These are phyloP conservation scores for Stratiolaelaps scimitus DNA, from an alignment of 1,140 invertebrate genomes.

Conservation along the genomic window DNA sequence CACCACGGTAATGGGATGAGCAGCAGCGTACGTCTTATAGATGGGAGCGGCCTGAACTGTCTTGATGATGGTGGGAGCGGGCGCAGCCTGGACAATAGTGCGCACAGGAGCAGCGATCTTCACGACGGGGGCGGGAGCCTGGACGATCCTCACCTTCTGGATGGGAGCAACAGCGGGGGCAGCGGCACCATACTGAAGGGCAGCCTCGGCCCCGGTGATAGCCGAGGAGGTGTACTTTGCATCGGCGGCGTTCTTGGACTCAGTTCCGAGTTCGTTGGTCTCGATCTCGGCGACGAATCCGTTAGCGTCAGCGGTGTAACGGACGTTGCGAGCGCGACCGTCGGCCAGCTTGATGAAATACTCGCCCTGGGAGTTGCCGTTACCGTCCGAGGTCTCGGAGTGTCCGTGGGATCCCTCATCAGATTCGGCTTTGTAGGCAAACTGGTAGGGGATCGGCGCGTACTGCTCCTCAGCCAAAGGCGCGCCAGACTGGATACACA, in stretches of 20 bases:
- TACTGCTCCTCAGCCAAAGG: too few relatives aligned
- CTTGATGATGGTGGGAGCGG: background rate
- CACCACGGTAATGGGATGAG: background rate
- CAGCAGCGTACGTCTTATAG: background rate
- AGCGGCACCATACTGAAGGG: background rate
- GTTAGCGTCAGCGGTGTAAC: slow-evolving; percentile 29
- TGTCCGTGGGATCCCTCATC: background rate
- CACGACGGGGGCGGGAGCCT: background rate
- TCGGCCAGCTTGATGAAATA: slow-evolving; percentile 12
- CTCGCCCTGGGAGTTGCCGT: slow-evolving; percentile 14
- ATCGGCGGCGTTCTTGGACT: background rate
- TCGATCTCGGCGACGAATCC: slow-evolving; percentile 32
- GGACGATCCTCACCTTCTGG: background rate
- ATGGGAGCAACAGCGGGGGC: background rate
- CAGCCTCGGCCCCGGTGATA: background rate
- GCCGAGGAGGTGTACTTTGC: background rate
- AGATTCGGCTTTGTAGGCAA: background rate
- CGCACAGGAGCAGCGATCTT: background rate
- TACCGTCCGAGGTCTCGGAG: slow-evolving; percentile 19
- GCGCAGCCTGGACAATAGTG: background rate
- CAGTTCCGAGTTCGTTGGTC: slow-evolving; percentile 32
- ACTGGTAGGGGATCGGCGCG: background rate
- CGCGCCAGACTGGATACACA: too few relatives aligned
- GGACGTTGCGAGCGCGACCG: slow-evolving; percentile 24
- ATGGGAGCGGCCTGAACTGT: slow-evolving; percentile 14